Base-by-base conservation (phyloP, 2,888 invertebrate species). In the Melanargia galathea region DNA sequence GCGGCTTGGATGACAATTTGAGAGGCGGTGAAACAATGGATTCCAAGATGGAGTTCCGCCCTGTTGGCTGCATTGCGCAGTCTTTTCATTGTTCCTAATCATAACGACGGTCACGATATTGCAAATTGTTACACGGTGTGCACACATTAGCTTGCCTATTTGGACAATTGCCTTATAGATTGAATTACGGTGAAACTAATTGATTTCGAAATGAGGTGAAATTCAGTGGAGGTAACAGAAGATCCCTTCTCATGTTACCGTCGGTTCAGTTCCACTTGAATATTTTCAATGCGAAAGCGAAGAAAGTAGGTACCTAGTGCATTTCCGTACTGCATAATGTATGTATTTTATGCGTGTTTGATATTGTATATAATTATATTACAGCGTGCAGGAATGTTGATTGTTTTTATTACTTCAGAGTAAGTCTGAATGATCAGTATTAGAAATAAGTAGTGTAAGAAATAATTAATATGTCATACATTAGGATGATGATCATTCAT, bases 1-100 rank as follows among this genome's bases (percentile, higher is more conserved):
- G 85, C 76, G 85, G 84, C 75, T 77, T 71, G 73, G 78, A 81
- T 85, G 86, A 86, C 85, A 87, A 86, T 87, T 86, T 88, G 86
- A 84, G 86, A 81, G 76, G 70, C 78, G 74, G 69, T 72, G 66
- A 77, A 83, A 90, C 90, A 90, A 89, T 90, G 77, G 85, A 71
- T 83, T 79, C 84, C 82, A 76, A 87, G 84, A 82, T 76, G 73
- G 74, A 77, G 89, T 89, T 73, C 86, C 86, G 87, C 76, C 79
- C 79, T 78, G 90, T 84, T 90, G 90, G 74, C 66, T 83, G 66
- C 69, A 75, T 90, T 90, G 89, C 88, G 84, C 74, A 82, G 84
- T 76, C 72, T 79, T 88, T 87, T 88, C 89, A 86, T 88, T 78
- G 76, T 77, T 80, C 71, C 81, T 77, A 80, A 79, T 79, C 78